phyloP scores from a whole-genome alignment of 2,797 vertebrate species.

The Poecile montanus region DNA sequence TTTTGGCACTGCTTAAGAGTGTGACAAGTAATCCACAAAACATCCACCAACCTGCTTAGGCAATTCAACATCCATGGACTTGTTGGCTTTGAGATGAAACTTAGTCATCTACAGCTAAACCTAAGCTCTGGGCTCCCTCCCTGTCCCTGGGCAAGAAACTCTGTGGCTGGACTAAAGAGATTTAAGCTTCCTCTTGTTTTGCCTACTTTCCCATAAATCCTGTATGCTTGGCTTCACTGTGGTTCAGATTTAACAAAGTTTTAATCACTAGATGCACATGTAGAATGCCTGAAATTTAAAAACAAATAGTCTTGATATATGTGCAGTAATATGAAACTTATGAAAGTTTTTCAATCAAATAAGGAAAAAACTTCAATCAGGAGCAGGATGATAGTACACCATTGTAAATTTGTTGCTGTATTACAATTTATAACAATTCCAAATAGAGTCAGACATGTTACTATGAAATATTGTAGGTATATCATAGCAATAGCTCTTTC shows the following conservation, averaged over 20 bases:
- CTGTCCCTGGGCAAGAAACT: conserved; percentile 15
- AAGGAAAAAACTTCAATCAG: neutral
- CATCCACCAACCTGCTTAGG: neutral
- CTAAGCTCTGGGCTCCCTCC: neutral
- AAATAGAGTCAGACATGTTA: neutral
- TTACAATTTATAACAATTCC: neutral
- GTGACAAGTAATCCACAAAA: neutral
- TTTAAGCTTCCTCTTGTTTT: neutral
- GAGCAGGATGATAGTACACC: neutral
- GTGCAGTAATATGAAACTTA: neutral
- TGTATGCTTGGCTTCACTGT: neutral
- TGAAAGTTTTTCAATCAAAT: neutral
- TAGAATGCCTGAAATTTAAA: neutral
- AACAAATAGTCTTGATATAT: neutral
- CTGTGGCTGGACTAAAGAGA: neutral
- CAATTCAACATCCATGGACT: neutral
- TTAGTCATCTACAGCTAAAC: neutral
- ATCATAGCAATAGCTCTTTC: neutral
- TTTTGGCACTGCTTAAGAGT: neutral
- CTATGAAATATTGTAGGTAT: neutral
- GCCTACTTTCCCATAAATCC: neutral
- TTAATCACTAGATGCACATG: neutral
- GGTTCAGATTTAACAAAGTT: neutral
- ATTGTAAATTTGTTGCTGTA: neutral
- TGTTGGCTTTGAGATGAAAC: neutral